A percentile compares a stretch with the other conserved stretches of the same genome.
These are phyloP conservation scores for Zaprionus ornatus DNA, from an alignment of 1,140 invertebrate species.

Conservation along the genomic window DNA sequence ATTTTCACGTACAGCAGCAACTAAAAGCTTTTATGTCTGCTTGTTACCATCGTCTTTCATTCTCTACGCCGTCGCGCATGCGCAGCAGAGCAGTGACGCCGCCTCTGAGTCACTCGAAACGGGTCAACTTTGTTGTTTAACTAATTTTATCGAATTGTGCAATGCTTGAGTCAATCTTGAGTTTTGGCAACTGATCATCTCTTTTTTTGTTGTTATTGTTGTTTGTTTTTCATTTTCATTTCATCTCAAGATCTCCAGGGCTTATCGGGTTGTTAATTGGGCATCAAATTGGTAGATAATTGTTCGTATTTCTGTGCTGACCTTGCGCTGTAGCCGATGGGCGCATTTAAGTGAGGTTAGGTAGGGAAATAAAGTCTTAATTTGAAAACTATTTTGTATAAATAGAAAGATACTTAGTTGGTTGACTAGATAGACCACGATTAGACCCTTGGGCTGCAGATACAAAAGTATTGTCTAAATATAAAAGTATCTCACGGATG, in stretches of 20 bases:
- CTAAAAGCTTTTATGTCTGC: not conserved
- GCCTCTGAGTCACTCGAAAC: constrained; percentile 56
- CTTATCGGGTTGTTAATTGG: constrained; percentile 50
- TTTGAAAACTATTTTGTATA: not conserved
- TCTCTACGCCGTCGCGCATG: constrained; percentile 58
- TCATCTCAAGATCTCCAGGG: not conserved
- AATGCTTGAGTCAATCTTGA: constrained; percentile 16
- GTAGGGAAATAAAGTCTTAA: not conserved
- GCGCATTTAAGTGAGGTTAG: not conserved
- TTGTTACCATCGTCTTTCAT: constrained; percentile 40
- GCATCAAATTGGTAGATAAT: constrained; percentile 68
- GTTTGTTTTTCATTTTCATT: constrained; percentile 5
- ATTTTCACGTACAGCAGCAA: not conserved
- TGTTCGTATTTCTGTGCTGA: constrained; percentile 32
- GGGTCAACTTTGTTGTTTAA: constrained; percentile 55
- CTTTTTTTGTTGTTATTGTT: not conserved
- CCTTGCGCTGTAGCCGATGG: constrained; percentile 41
- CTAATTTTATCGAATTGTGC: constrained; percentile 40
- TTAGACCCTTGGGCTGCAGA: too few species aligned
- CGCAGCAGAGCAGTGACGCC: constrained; percentile 50
- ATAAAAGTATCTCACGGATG: too few species aligned
- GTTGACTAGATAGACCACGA: too few species aligned
- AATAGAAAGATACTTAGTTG: not conserved
- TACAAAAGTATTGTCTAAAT: too few species aligned
- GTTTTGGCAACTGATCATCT: constrained; percentile 14